Base-by-base conservation (phyloP, 2,888 invertebrate species). In the Stenchaetothrips biformis region DNA sequence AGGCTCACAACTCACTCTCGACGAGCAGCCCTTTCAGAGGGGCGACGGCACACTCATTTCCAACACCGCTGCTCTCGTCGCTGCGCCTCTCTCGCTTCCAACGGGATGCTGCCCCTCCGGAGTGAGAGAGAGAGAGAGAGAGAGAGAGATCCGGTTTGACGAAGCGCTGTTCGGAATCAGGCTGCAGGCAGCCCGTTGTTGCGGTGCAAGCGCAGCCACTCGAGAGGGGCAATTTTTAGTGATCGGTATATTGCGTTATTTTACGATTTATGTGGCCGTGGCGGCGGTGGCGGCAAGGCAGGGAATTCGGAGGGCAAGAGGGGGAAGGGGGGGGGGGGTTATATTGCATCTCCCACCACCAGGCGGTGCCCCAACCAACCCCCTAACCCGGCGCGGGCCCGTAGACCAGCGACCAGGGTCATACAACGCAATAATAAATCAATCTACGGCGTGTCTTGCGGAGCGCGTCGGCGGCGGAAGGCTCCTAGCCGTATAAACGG, bases 401-500 rank as follows among this genome's bases (percentile, higher is more conserved):
- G 37, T 37, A 37, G 13, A 9, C 53, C 53, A 53, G 53, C 53
- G 13, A 53, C 37, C 37, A 53, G 53, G 53, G 53, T 53, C 53
- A 53, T 53, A 53, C 59, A 59, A 59, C 59, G 13, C 59, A 59
- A 59, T 59, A 59, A 59, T 59, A 59, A 59, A 59, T 59, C 59
- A 59, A 59, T 59, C 59, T 59, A 37, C 59, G 59, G 59, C 59
- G 37, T 37, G 37, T 37, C 37, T 37, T 4, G 37, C n/a, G 37
- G 37, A 4, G 37, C 37, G 96, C 21, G 88, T n/a, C n/a, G n/a
- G n/a, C n/a, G n/a, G n/a, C n/a, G n/a, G n/a, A n/a, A n/a, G n/a
- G n/a, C n/a, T n/a, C n/a, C n/a, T n/a, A n/a, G n/a, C n/a, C n/a
- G n/a, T n/a, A n/a, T n/a, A n/a, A n/a, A n/a, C n/a, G n/a, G n/a